These are phyloP conservation scores for Eupithecia vulgata DNA, from an alignment of 2,888 invertebrate species.

Conservation along the genomic window DNA sequence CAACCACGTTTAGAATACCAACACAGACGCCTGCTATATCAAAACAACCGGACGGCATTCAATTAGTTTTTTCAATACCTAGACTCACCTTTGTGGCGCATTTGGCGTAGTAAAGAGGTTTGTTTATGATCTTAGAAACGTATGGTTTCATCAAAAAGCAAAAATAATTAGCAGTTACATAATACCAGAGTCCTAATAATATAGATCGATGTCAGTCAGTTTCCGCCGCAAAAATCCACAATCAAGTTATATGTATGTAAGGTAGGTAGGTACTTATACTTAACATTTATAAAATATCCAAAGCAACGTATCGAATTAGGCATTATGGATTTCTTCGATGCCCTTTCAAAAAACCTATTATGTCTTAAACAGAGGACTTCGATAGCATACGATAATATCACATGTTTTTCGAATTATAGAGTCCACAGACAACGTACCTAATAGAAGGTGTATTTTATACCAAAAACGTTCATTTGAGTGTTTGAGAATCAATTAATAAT, in stretches of 20 bases:
- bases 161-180: not conserved
- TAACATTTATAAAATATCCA: not conserved
- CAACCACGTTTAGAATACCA: slow-evolving; percentile 7
- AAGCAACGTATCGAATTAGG: not conserved
- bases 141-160: not conserved
- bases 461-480: too few species aligned
- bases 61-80: not conserved
- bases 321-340: not conserved
- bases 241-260: not conserved
- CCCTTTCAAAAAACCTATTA: not conserved
- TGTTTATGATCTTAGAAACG: not conserved
- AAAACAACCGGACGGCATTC: slow-evolving; percentile 6
- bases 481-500: not conserved
- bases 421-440: not conserved
- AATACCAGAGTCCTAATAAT: not conserved
- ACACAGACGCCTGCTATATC: slow-evolving; percentile 1
- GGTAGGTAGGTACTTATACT: not conserved
- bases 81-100: not conserved
- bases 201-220: not conserved
- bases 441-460: not conserved
- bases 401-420: not conserved
- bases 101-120: not conserved
- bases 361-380: not conserved
- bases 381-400: not conserved
- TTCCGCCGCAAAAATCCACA: not conserved